Base-by-base conservation (phyloP, 92 coral and sea anemone genomes). In the Chrysogorgia sp. region DNA sequence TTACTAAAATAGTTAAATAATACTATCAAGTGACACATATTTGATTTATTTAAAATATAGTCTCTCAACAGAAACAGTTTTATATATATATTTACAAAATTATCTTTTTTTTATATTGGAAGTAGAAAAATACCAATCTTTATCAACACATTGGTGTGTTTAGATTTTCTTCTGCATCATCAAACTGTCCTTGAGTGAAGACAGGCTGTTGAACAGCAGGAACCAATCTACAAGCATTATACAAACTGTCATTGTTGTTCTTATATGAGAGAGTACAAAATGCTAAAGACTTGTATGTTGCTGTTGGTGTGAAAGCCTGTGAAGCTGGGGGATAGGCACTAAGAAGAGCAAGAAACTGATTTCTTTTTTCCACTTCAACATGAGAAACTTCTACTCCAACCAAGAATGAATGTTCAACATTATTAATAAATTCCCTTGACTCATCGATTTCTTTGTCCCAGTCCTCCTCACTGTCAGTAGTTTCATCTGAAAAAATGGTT, bases 401-500 rank as follows among this genome's bases (percentile, higher is more conserved):
- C 25, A 24, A 17, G 59, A 49, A 71, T 21, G 0, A 24, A 26
- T 29, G 6, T 26, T 32, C 1, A 23, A 1, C 29, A 21, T 10
- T 20, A 3, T 71, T 1, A 6, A 49, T 34, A 13, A 48, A 66
- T 17, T 17, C 47, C 29, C 50, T 34, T 1, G 61, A 61, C 25
- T 88, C 90, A 43, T 83, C 81, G 28, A 86, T 85, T 29, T 91
- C 97, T 47, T 63, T 82, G 70, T 91, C 97, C 97, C 97, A 91
- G 49, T 91, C 97, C 71, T 91, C 81, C 47, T 59, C 35, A 10
- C 19, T 33, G 2, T 45, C 58, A 9, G 34, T 15, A 12, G 15
- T 47, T 6, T 15, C n/a, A 2, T 6, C 10, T 7, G n/a, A 15
- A 47, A 47, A 47, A 47, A n/a, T n/a, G n/a, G n/a, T n/a, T n/a